These are phyloP conservation scores for Teleogryllus occipitalis DNA, from an alignment of 1,140 invertebrate species.

Conservation along the genomic window DNA sequence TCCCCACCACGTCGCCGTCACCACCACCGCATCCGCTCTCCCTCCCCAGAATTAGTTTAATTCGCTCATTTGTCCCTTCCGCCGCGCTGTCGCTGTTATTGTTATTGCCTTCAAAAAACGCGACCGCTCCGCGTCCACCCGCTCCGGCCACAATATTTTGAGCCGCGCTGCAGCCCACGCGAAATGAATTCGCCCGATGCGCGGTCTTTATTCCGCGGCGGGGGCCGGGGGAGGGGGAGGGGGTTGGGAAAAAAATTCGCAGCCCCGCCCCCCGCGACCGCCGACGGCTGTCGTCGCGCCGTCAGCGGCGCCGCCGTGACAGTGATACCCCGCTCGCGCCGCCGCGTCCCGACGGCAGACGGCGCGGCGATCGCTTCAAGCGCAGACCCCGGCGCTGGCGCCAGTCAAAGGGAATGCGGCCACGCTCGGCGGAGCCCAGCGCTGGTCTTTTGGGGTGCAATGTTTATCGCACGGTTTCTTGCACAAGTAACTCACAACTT, in stretches of 20 bases:
- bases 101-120: constrained; percentile 4
- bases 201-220: background rate
- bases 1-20: background rate
- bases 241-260: background rate
- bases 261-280: background rate
- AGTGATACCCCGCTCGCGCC: background rate
- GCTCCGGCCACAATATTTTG: background rate
- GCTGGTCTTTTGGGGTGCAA: background rate
- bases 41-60: background rate
- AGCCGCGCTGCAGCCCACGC: background rate
- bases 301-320: background rate
- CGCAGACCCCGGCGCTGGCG: too few relatives aligned
- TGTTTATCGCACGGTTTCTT: too few relatives aligned
- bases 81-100: constrained; percentile 2
- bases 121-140: background rate
- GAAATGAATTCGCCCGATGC: background rate
- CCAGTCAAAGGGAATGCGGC: too few relatives aligned
- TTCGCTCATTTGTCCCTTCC: constrained; percentile 3
- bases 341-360: too few relatives aligned
- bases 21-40: background rate
- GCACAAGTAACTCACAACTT: too few relatives aligned
- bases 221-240: too few relatives aligned
- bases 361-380: background rate
- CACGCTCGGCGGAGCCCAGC: too few relatives aligned
- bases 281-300: background rate